These are phyloP conservation scores for Bufo gargarizans DNA, from an alignment of 2,113 vertebrate genomes.

Conservation along the genomic window DNA sequence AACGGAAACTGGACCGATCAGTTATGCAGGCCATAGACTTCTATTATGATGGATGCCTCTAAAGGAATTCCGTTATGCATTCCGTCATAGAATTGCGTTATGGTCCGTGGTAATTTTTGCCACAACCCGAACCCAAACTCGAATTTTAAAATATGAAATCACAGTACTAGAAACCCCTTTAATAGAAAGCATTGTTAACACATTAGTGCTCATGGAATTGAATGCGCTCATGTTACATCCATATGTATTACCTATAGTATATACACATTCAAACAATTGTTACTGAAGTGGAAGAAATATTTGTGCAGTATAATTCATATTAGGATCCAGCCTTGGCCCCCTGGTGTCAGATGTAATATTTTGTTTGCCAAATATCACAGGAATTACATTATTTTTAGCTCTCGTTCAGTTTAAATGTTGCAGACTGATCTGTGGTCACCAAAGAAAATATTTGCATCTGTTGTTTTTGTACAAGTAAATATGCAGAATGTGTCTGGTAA, in stretches of 20 bases:
- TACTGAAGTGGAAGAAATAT: not conserved
- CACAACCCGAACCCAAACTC: no score
- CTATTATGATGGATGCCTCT: no score
- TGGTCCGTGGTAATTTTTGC: no score
- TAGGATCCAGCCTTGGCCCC: conserved; percentile 55
- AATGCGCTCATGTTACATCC: no score
- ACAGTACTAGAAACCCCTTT: no score
- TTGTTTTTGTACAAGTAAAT: conserved; percentile 65
- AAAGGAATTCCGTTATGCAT: no score
- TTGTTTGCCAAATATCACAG: conserved; percentile 62
- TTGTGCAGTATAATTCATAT: conserved; percentile 52
- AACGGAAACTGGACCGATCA: no score
- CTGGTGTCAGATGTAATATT: conserved; percentile 51
- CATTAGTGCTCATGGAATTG: no score
- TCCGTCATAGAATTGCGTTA: no score
- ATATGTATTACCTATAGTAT: not conserved
- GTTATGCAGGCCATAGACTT: no score
- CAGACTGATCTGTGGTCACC: conserved; percentile 63
- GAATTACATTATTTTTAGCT: conserved; percentile 63
- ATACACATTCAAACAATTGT: not conserved
- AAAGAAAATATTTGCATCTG: conserved; percentile 65
- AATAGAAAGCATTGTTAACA: no score
- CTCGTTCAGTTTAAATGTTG: conserved; percentile 62
- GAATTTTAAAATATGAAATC: no score
- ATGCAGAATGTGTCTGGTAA: conserved; percentile 51